These are phyloP conservation scores for Corvus hawaiiensis DNA, from an alignment of 2,113 vertebrate genomes.

Conservation along the genomic window DNA sequence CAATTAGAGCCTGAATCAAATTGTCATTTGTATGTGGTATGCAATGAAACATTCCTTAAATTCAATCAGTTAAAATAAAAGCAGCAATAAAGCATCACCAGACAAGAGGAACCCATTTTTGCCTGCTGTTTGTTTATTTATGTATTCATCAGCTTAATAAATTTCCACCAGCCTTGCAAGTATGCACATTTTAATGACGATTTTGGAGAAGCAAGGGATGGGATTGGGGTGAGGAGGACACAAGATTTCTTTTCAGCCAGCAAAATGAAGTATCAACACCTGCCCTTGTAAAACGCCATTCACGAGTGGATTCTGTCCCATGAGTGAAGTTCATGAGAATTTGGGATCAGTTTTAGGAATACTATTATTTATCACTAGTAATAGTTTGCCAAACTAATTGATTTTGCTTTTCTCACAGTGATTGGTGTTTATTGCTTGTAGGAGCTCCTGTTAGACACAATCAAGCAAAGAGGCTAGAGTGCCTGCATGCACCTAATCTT, in stretches of 20 bases:
- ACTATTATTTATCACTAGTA: neutral
- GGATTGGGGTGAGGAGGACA: neutral
- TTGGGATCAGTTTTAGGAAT: neutral
- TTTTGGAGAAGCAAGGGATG: neutral
- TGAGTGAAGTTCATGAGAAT: neutral
- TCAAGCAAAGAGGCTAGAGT: neutral
- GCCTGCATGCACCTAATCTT: neutral
- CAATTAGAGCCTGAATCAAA: slow-evolving; percentile 37
- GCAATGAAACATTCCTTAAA: neutral
- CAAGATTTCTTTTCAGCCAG: neutral
- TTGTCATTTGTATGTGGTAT: neutral
- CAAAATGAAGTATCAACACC: neutral
- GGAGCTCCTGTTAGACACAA: neutral
- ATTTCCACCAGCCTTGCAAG: neutral
- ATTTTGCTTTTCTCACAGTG: neutral
- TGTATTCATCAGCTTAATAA: neutral
- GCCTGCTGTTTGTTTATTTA: slow-evolving; percentile 10
- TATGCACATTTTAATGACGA: neutral
- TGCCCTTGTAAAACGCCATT: neutral
- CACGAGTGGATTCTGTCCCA: neutral
- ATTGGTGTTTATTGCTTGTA: neutral
- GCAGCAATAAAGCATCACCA: neutral
- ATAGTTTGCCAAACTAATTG: neutral
- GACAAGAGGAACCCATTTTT: neutral
- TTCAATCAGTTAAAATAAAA: slow-evolving; percentile 23